These are phyloP conservation scores for Scortum barcoo DNA, from an alignment of 2,113 vertebrate species.

Conservation along the genomic window DNA sequence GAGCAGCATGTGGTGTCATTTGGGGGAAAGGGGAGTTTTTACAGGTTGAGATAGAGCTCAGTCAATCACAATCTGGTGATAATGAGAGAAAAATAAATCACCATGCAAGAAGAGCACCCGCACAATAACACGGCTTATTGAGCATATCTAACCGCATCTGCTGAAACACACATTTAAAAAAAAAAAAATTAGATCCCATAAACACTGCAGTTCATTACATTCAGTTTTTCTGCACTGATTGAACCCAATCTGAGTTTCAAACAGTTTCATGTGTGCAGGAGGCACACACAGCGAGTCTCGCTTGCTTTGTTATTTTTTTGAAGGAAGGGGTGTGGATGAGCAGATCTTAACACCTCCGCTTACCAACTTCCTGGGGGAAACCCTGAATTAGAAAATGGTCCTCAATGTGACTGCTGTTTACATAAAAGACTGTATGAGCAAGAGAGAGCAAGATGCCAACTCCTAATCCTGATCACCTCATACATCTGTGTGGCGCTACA, in stretches of 20 bases:
- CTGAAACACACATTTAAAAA: background rate
- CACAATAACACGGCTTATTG: background rate
- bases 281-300: background rate
- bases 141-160: no score
- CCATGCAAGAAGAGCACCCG: background rate
- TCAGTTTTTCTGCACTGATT: background rate
- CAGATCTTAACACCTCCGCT: background rate
- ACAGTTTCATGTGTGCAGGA: background rate
- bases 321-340: background rate
- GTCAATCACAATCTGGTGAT: background rate
- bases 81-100: background rate
- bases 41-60: background rate
- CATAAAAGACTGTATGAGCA: background rate
- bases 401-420: background rate
- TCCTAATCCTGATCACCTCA: background rate
- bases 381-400: background rate
- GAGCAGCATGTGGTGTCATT: background rate
- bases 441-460: background rate
- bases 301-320: background rate
- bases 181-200: background rate
- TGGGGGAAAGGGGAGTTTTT: background rate
- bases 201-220: background rate
- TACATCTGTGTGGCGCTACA: background rate
- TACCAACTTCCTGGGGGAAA: slow-evolving; percentile 21
- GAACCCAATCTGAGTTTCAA: background rate